Evolutionary conservation across 2,113 vertebrate genomes (phyloP).

Genomic region (Dissostichus mawsoni): DNA sequence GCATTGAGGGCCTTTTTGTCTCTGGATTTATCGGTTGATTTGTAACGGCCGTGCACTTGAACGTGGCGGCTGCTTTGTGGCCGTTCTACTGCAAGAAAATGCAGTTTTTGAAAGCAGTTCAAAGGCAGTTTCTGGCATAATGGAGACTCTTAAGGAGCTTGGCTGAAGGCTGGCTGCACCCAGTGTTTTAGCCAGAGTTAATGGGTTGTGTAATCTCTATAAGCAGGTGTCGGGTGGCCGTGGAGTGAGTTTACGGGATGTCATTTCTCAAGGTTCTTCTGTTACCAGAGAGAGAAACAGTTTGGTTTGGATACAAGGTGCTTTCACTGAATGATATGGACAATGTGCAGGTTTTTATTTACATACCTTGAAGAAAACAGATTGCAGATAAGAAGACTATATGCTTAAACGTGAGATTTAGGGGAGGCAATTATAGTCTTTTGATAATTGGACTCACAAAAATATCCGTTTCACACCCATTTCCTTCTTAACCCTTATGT

Average conservation of each 20-base stretch:
- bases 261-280: constrained; percentile 69
- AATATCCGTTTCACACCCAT: neutral
- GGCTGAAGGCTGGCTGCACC: constrained; percentile 55
- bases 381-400: neutral
- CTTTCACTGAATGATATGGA: neutral
- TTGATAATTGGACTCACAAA: neutral
- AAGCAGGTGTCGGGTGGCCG: constrained; percentile 69
- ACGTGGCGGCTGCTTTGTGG: constrained; percentile 34
- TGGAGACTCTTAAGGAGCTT: constrained; percentile 58
- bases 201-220: constrained; percentile 75
- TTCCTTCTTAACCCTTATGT: too few species aligned
- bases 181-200: constrained; percentile 69
- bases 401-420: neutral
- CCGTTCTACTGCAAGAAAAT: too few species aligned
- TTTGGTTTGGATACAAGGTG: constrained; percentile 23
- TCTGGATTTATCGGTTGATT: constrained; percentile 69
- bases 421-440: neutral
- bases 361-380: neutral
- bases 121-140: constrained; percentile 67
- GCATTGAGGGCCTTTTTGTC: constrained; percentile 59
- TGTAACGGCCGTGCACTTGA: constrained; percentile 54
- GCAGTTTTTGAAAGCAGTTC: constrained; percentile 52
- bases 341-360: neutral
- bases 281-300: constrained; percentile 42
- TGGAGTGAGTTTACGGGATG: constrained; percentile 56